Base-by-base conservation (phyloP, 2,888 invertebrate genomes). In the Hypselothyrea guttata region DNA sequence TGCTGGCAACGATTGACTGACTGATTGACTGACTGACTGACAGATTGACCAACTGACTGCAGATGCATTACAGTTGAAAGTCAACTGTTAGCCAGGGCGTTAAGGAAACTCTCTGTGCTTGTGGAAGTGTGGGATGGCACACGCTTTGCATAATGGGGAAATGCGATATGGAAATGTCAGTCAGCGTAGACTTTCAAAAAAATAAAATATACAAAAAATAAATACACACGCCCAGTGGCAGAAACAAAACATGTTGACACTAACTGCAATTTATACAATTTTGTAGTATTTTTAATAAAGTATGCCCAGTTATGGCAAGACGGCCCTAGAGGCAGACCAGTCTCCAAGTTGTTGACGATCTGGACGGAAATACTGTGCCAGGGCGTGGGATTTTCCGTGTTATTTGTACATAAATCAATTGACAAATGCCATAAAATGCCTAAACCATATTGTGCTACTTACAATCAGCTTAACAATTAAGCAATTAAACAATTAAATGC, bases 401-500 rank as follows among this genome's bases (percentile, higher is more conserved):
- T 53, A 45, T 52, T 44, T 57, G 40, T 44, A 55, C 57, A 63
- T 62, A 64, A 63, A 84, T 77, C 71, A 81, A 78, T 84, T 81
- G 64, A 22, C 22, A 70, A 60, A 38, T 64, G 56, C 82, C 49
- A 55, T 70, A 52, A 76, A 54, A 56, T 52, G 27, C 16, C 45
- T 55, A 22, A 55, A 35, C 3, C 5, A 22, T 5, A 22, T 5
- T 22, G 22, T 22, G 22, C 22, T 42, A 42, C 34, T 53, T 27
- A 51, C 54, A 53, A 60, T 61, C 54, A 38, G 59, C 44, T n/a
- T 40, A 54, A 45, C 74, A 68, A 65, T 56, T 49, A 41, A 52
- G 53, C 58, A 77, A 68, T 78, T 84, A 60, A 48, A 12, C 54
- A 62, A 67, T 52, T 55, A 60, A 52, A 27, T 61, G 47, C 59